These are phyloP conservation scores for Montipora foliosa DNA, from an alignment of 64 coral and sea anemone species.

Conservation along the genomic window DNA sequence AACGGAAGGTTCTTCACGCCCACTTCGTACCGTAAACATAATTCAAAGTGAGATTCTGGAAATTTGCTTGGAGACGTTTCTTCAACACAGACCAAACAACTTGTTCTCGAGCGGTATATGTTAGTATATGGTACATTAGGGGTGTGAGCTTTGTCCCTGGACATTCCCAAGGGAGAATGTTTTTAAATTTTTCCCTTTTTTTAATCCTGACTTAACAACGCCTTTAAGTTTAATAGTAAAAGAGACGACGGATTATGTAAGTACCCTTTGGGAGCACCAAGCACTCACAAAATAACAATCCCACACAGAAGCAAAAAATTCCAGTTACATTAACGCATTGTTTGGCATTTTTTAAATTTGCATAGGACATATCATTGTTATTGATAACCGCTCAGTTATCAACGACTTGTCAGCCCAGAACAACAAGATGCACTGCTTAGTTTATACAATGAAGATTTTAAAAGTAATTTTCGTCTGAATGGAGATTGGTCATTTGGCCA, in stretches of 20 bases:
- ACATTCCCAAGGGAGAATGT: background rate
- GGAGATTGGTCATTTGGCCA: background rate
- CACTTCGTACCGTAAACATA: constrained; percentile 13
- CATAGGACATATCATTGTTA: background rate
- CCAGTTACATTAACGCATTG: background rate
- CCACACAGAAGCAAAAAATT: background rate
- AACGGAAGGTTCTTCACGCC: constrained; percentile 76
- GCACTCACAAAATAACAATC: background rate
- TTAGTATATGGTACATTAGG: background rate
- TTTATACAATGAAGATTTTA: background rate
- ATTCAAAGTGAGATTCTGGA: background rate
- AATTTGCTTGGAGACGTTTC: background rate
- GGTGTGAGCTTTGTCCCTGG: background rate
- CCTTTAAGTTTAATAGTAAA: background rate
- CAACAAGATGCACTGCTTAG: background rate
- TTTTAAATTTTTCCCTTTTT: background rate
- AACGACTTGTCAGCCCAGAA: background rate
- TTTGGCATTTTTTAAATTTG: background rate
- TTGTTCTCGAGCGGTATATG: background rate
- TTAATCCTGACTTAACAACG: too few relatives aligned
- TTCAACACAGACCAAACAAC: background rate
- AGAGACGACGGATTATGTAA: background rate
- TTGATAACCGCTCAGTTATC: background rate
- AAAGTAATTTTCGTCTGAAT: background rate
- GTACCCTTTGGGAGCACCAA: background rate